These are phyloP conservation scores for Nymphalis io DNA, from an alignment of 1,140 invertebrate genomes.

Conservation along the genomic window DNA sequence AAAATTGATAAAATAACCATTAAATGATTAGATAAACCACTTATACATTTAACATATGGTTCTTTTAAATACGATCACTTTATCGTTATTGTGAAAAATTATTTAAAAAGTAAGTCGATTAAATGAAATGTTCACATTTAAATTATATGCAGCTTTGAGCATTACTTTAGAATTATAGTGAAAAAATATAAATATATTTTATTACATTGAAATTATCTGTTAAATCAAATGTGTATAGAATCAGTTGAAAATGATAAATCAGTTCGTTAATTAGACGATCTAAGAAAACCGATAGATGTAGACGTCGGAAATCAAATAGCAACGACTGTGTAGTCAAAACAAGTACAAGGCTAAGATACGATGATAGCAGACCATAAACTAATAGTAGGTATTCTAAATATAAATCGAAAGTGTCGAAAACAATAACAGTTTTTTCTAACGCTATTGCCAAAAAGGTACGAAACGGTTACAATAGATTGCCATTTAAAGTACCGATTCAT, in stretches of 20 bases:
- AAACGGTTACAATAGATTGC: constrained; percentile 23
- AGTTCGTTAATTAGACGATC: too few species aligned
- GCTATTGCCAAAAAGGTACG: constrained; percentile 23
- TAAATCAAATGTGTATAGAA: too few species aligned
- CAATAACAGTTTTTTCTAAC: background rate
- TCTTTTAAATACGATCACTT: background rate
- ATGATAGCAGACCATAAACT: background rate
- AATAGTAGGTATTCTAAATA: background rate
- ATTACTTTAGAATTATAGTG: too few species aligned
- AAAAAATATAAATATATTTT: too few species aligned
- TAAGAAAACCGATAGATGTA: too few species aligned
- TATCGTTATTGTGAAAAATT: background rate
- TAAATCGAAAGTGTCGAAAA: background rate
- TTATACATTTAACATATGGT: constrained; percentile 13
- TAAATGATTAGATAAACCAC: constrained; percentile 39
- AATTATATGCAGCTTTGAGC: too few species aligned
- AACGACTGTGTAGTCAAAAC: background rate
- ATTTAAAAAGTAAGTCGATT: too few species aligned
- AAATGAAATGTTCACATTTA: too few species aligned
- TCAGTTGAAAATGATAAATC: too few species aligned
- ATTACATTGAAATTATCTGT: too few species aligned
- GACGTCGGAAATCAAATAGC: background rate
- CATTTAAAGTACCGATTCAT: constrained; percentile 20
- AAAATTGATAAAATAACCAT: constrained; percentile 38
- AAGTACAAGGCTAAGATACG: background rate